Evolutionary conservation across 1,140 invertebrate genomes (phyloP).

Genomic region (Galendromus occidentalis): DNA sequence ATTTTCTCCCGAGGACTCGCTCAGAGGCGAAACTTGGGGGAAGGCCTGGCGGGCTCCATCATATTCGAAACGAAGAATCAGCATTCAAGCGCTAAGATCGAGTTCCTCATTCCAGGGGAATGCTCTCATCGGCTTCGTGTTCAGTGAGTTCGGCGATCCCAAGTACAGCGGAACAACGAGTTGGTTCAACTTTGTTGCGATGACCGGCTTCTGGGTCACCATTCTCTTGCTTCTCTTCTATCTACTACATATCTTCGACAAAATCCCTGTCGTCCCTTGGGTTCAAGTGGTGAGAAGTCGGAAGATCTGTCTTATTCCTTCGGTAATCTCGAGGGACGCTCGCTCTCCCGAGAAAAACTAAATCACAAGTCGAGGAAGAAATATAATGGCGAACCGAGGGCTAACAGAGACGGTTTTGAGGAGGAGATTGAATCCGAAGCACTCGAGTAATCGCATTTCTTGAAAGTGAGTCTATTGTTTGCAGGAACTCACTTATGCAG

Average conservation of each 20-base stretch:
- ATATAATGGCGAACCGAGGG: too few species aligned
- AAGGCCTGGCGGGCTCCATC: too few species aligned
- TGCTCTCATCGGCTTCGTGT: conserved; percentile 61
- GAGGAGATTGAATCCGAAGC: neutral
- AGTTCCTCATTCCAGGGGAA: conserved; percentile 37
- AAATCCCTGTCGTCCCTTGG: conserved; percentile 66
- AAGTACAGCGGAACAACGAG: conserved; percentile 30
- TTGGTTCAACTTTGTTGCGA: conserved; percentile 62
- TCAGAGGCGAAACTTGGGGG: too few species aligned
- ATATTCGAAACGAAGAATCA: too few species aligned
- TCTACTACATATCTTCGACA: conserved; percentile 62
- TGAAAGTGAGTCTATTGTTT: neutral
- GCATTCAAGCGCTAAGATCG: too few species aligned
- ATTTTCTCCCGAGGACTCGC: too few species aligned
- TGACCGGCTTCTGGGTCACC: conserved; percentile 64
- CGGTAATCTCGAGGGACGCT: too few species aligned
- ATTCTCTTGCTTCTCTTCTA: conserved; percentile 56
- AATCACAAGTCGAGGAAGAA: too few species aligned
- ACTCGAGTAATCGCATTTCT: neutral
- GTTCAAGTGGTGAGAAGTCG: conserved; percentile 45
- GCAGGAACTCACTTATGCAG: conserved; percentile 4
- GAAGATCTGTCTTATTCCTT: conserved; percentile 15
- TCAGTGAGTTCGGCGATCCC: conserved; percentile 40
- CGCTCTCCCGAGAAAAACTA: too few species aligned
- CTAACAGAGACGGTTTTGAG: conserved; percentile 44